Evolutionary conservation across 2,888 invertebrate species (phyloP).

Genomic region (Perizoma flavofasciatum): DNA sequence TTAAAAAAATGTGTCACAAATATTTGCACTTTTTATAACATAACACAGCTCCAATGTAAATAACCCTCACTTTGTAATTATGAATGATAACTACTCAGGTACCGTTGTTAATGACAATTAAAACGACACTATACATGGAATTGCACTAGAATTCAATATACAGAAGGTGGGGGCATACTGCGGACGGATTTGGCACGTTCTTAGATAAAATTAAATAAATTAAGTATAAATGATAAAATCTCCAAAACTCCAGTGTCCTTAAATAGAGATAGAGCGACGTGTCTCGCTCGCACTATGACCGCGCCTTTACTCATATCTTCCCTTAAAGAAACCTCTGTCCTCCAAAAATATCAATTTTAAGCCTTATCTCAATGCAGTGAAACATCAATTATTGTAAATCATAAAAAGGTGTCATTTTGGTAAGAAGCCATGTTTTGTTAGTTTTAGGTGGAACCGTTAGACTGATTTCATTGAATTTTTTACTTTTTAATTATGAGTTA

Average conservation of each 20-base stretch:
- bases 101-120: conserved; percentile 12
- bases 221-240: conserved; percentile 10
- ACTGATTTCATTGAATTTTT: conserved; percentile 67
- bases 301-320: conserved; percentile 15
- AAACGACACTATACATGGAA: conserved; percentile 29
- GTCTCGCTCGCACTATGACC: conserved; percentile 29
- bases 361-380: conserved; percentile 15
- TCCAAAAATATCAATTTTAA: conserved; percentile 20
- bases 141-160: conserved; percentile 25
- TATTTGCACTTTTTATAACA: conserved; percentile 17
- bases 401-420: conserved; percentile 14
- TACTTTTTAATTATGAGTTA: conserved; percentile 36
- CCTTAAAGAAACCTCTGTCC: conserved; percentile 7
- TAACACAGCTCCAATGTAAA: conserved; percentile 24
- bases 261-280: conserved; percentile 19
- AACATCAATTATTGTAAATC: not conserved
- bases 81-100: conserved; percentile 2
- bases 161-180: conserved; percentile 13
- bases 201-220: conserved; percentile 5
- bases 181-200: conserved; percentile 14
- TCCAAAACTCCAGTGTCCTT: conserved; percentile 28
- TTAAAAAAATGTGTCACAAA: not conserved
- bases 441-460: conserved; percentile 69
- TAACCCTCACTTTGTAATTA: conserved; percentile 26
- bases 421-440: conserved; percentile 42